Evolutionary conservation across 2,113 vertebrate species (phyloP).

Genomic region (Psettodes erumei): DNA sequence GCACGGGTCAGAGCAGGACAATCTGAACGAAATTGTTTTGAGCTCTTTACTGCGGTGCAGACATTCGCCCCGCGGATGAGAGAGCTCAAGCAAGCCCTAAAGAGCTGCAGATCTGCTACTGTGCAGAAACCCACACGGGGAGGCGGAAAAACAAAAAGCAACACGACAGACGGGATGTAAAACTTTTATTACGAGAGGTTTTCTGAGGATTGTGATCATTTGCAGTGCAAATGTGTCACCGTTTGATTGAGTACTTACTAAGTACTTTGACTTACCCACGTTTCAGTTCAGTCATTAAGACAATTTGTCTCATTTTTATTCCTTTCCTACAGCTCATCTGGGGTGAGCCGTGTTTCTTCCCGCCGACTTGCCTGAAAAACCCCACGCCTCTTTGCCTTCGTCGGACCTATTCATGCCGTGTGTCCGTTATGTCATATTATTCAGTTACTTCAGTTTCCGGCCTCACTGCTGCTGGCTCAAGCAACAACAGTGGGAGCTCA

Average conservation of each 20-base stretch:
- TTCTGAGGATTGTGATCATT: no score
- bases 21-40: not conserved
- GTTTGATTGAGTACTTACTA: no score
- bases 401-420: not conserved
- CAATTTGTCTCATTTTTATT: not conserved
- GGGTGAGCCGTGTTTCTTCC: not conserved
- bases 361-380: not conserved
- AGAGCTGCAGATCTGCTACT: not conserved
- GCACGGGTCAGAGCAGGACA: no score
- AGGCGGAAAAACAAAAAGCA: no score
- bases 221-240: not conserved
- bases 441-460: not conserved
- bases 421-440: not conserved
- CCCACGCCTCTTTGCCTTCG: not conserved
- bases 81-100: not conserved
- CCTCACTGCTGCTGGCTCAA: no score
- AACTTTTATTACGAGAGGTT: not conserved
- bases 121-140: not conserved
- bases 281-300: not conserved
- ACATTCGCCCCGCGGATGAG: not conserved
- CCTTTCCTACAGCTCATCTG: not conserved
- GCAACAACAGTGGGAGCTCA: not conserved
- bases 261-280: not conserved
- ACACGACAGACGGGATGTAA: not conserved
- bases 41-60: not conserved